Base-by-base conservation (phyloP, 92 coral and sea anemone genomes). In the Desmophyllum pertusum region DNA sequence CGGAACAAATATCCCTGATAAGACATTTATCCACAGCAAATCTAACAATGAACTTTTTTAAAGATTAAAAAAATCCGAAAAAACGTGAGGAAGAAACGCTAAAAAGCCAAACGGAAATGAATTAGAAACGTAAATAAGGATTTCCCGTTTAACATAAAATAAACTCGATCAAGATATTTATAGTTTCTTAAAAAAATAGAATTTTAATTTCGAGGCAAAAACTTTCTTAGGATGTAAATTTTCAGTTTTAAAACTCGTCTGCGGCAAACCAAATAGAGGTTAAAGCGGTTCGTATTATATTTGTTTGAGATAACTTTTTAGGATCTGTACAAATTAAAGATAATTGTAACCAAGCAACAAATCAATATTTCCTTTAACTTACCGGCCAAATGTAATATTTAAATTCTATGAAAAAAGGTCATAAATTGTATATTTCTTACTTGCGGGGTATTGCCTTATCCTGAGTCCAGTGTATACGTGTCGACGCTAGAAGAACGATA, bases 1-100 rank as follows among this genome's bases (percentile, higher is more conserved):
- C 42, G 65, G 76, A 68, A 46, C 46, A 66, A 79, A 79, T 79
- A 21, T 65, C 14, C 64, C 9, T 37, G 75, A 80, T 80, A 67
- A 67, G 67, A 14, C 73, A 42, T 80, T 48, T 11, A 80, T 69
- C 76, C 67, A 0, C 25, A 35, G n/a, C 21, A 80, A 68, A 50
- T 67, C 50, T 23, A 67, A 67, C 37, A 51, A 37, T 18, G 76
- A 80, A 50, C 42, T 48, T 68, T 70, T 35, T 25, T 35, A 67
- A 37, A 19, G 51, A 10, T n/a, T 23, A 23, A 68, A 38, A 63
- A 79, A 64, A 43, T 79, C 42, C 17, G 73, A 9, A 62, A 35
- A 67, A 31, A 59, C n/a, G 8, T 37, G 17, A 3, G 13, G 10
- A 78, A 43, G 46, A 78, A 33, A 42, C 35, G 23, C 70, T 77